Evolutionary conservation across 1,140 invertebrate species (phyloP), one percentile per base, ranked within the genome.

Genomic region (Aphis gossypii): DNA sequence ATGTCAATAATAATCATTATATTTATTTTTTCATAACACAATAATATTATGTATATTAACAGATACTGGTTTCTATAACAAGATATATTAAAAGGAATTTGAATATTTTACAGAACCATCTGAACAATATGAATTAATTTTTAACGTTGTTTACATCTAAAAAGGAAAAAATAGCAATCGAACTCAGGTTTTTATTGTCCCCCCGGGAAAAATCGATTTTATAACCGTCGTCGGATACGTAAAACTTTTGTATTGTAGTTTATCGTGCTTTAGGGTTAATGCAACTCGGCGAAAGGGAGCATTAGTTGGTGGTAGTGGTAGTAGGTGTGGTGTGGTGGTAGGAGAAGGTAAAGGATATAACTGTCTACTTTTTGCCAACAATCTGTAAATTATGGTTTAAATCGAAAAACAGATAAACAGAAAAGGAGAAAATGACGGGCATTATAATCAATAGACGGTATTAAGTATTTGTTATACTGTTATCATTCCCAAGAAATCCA

Each of bases 281-380:
- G 54, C 38, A 90, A 68, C 56, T 90, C 54, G 38, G 54, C 41
- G 56, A 44, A 44, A 60, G 38, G 54, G 89, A 60, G 89, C 60
- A 30, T 90, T 90, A 44, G 89, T 68, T n/a, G n/a, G 11, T 56
- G 48, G 41, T 5, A 35, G 60, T 76, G n/a, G 30, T 76, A n/a
- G 60, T n/a, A 14, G 60, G 14, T n/a, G 30, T 76, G n/a, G 60
- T n/a, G 30, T 18, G 25, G 7, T 46, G 30, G 87, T 54, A 41
- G 54, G 25, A 41, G 25, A 44, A 30, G 38, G 89, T 90, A 90
- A 90, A 90, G 54, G 89, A 90, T 44, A 90, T 90, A 44, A 68
- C 60, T 68, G 89, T 90, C 89, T 90, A 68, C 56, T 44, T 90
- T 90, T 90, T 90, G 89, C 89, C 89, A 90, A 90, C 56, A 90